Conservation (phyloP, 2,113 vertebrate species). For the Sterna hirundo region DNA sequence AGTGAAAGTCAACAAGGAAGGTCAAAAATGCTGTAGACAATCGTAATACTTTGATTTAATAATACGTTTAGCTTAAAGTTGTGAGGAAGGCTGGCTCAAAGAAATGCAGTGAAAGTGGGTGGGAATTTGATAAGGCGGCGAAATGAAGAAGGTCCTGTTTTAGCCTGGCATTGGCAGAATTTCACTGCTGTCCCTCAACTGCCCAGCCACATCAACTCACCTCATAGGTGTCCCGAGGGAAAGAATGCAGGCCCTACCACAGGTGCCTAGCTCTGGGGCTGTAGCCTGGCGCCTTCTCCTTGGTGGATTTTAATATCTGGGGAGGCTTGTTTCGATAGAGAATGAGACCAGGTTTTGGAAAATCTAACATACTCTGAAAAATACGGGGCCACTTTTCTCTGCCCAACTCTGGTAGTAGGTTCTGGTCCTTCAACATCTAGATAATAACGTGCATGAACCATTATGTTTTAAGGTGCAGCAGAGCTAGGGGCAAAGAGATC, state of each 20-base stretch:
- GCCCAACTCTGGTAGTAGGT: neutral
- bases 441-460: neutral
- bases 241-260: neutral
- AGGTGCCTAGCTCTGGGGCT: neutral
- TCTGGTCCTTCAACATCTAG: neutral
- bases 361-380: neutral
- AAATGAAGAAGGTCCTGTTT: neutral
- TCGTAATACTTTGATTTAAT: conserved; percentile 21
- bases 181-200: neutral
- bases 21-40: conserved; percentile 74
- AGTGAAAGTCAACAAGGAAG: conserved; percentile 80
- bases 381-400: neutral
- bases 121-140: neutral
- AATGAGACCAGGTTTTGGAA: neutral
- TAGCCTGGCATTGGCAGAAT: neutral
- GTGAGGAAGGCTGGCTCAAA: neutral
- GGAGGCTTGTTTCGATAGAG: neutral
- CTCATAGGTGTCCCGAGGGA: fast-evolving
- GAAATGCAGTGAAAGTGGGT: neutral
- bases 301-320: neutral
- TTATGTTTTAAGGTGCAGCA: neutral
- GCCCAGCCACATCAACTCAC: neutral
- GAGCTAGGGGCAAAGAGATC: neutral
- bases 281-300: neutral
- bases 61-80: neutral